These are phyloP conservation scores for Antidorcas marsupialis DNA, from an alignment of 2,113 vertebrate species.

Conservation along the genomic window DNA sequence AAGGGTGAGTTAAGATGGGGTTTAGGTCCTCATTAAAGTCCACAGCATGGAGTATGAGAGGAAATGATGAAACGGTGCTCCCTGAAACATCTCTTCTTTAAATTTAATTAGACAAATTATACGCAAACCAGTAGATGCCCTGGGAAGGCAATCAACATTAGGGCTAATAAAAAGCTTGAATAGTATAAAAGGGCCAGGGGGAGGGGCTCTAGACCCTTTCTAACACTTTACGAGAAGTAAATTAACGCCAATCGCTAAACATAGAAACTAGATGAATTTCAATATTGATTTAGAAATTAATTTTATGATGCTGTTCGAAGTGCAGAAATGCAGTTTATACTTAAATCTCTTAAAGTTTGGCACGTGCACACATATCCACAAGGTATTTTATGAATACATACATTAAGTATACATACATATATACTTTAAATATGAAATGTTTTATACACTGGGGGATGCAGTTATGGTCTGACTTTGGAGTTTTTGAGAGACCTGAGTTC, in stretches of 20 bases:
- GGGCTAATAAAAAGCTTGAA: constrained; percentile 59
- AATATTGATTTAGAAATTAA: constrained; percentile 49
- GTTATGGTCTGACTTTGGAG: not conserved
- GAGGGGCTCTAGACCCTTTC: not conserved
- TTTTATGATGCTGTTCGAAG: not conserved
- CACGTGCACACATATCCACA: not conserved
- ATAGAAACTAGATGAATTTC: constrained; percentile 43
- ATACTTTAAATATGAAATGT: not conserved
- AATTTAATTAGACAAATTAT: constrained; percentile 85
- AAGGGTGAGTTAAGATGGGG: constrained; percentile 81
- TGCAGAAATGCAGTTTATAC: not conserved
- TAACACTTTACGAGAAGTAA: constrained; percentile 40
- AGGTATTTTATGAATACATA: not conserved
- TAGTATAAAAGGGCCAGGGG: constrained; percentile 13
- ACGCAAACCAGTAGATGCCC: constrained; percentile 72
- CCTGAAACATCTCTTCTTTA: constrained; percentile 79
- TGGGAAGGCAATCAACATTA: constrained; percentile 73
- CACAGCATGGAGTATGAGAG: constrained; percentile 78
- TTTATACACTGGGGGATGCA: not conserved
- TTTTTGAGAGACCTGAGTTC: constrained; percentile 2
- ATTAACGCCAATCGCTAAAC: constrained; percentile 52
- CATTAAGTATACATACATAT: not conserved
- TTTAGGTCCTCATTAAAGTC: constrained; percentile 83
- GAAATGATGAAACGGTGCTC: constrained; percentile 78
- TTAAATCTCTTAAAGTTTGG: not conserved